A percentile compares a stretch with the other conserved stretches of the same genome.
Evolutionary conservation across 2,797 vertebrate genomes (phyloP).

Genomic region (Euphonia xanthogaster): DNA sequence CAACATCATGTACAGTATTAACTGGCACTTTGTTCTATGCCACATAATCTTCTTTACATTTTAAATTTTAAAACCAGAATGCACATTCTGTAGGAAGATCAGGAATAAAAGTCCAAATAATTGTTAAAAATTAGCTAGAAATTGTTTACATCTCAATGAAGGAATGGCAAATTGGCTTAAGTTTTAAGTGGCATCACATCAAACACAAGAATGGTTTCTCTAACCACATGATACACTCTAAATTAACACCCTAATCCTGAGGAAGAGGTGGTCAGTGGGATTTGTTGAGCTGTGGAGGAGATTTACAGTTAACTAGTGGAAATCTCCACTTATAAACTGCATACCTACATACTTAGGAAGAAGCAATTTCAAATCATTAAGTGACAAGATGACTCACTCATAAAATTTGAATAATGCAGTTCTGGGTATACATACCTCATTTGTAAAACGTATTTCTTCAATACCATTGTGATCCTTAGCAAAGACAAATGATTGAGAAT

Average conservation of each 20-base stretch:
- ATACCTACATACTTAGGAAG: neutral
- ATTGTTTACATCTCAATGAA: neutral
- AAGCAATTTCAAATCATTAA: neutral
- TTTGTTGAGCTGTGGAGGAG: neutral
- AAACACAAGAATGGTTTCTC: neutral
- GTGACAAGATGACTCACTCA: neutral
- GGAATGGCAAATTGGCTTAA: neutral
- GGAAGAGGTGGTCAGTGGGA: neutral
- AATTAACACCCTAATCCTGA: neutral
- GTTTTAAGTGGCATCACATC: neutral
- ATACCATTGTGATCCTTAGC: neutral
- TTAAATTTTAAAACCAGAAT: neutral
- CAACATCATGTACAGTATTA: neutral
- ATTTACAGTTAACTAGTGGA: neutral
- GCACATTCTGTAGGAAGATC: neutral
- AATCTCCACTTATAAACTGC: neutral
- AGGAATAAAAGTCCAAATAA: neutral
- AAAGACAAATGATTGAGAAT: neutral
- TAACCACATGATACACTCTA: neutral
- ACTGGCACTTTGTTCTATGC: neutral
- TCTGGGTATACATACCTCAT: neutral
- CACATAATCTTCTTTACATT: neutral
- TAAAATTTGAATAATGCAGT: neutral
- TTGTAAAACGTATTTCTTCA: neutral
- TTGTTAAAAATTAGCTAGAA: neutral